Evolutionary conservation across 2,888 invertebrate genomes (phyloP).

Genomic region (Germaria angustata): DNA sequence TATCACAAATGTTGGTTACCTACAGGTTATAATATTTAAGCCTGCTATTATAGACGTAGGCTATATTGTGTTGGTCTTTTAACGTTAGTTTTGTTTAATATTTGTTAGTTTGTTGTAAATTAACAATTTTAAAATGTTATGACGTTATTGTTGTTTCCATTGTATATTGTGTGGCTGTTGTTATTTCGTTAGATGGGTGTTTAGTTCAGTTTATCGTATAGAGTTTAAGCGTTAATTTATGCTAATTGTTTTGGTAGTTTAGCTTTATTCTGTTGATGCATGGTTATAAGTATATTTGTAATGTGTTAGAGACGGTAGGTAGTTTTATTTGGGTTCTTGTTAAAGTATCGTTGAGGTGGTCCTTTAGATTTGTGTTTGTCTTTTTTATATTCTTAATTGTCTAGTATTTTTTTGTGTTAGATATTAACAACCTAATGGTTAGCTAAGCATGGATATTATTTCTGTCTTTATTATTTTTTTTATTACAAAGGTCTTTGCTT

Average conservation of each 20-base stretch:
- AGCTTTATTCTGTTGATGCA: constrained; percentile 33
- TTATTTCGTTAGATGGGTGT: constrained; percentile 38
- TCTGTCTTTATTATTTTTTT: constrained; percentile 43
- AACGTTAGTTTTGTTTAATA: neutral
- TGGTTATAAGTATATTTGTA: neutral
- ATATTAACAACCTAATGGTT: constrained; percentile 29
- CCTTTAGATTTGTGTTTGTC: neutral
- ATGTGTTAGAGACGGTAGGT: neutral
- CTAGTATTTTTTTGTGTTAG: no score
- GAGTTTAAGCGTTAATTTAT: constrained; percentile 62
- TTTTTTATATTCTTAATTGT: neutral
- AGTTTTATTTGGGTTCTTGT: constrained; percentile 3
- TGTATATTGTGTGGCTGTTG: neutral
- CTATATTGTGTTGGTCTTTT: constrained; percentile 33
- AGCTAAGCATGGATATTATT: neutral
- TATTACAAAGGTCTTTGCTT: constrained; percentile 13
- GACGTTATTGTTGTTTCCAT: neutral
- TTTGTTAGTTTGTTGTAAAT: constrained; percentile 6
- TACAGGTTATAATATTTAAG: constrained; percentile 44
- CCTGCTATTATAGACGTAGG: constrained; percentile 32
- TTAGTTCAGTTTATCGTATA: constrained; percentile 29
- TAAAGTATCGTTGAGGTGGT: constrained; percentile 55
- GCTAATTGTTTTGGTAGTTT: constrained; percentile 57
- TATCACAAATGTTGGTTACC: constrained; percentile 58
- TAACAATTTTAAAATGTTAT: constrained; percentile 35